Base-by-base conservation (phyloP, 2,797 vertebrate genomes). In the Cyprinodon diabolis region DNA sequence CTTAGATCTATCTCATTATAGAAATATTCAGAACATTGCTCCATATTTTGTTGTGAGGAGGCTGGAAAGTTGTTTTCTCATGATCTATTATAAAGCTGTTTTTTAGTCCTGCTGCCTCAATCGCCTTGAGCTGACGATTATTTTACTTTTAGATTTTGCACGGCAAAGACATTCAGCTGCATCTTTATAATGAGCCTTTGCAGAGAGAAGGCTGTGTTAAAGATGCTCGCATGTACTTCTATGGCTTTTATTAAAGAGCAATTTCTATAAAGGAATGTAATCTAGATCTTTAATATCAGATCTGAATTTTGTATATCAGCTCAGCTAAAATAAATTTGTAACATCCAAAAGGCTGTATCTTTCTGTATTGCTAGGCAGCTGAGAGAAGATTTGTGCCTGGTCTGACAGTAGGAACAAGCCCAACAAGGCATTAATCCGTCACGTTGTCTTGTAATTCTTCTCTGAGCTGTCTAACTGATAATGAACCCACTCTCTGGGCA, bases 381-480 rank as follows among this genome's bases (percentile, higher is more conserved):
- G 55, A 82, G 57, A 30, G 0, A 7, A 81, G 78, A 84, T 87
- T 80, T 88, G 70, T 83, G 66, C 21, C 77, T 84, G 14, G 0
- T 70, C 75, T 43, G 40, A 68, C 71, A 54, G 60, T 47, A 69
- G 76, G 77, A 86, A 88, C 75, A 82, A 86, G 71, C 52, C 72
- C 35, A 57, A 84, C 83, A 68, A 86, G 73, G 66, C 83, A 80
- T 76, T 78, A 81, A 87, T 87, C 80, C 71, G 72, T 55, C 52
- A 49, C 66, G 72, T 69, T 84, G 79, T 80, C 85, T 84, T 14
- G 58, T 86, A 88, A 81, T 66, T 81, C 76, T 85, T 74, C 80
- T 65, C 48, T 45, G 52, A 86, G 69, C 80, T 67, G 70, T 72
- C 83, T 78, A 55, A 74, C 77, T 76, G 81, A 84, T 78, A 72